phyloP scores from a whole-genome alignment of 2,113 vertebrate genomes.

The Butastur rufipennis region DNA sequence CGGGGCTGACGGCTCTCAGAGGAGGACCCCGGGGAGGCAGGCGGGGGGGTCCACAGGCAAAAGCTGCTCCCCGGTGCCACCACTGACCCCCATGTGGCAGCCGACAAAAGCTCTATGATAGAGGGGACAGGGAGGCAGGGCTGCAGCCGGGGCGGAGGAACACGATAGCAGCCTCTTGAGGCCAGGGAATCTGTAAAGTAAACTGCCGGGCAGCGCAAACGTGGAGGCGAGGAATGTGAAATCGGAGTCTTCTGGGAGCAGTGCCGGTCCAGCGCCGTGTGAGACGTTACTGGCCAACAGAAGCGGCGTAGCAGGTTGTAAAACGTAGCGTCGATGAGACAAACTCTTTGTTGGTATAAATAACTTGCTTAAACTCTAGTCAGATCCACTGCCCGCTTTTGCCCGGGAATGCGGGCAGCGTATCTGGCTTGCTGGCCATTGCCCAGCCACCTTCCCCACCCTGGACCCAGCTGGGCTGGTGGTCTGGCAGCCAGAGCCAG shows the following conservation, averaged over 20 bases:
- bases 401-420: fast-evolving
- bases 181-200: constrained; percentile 57
- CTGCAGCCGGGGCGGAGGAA: not conserved
- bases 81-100: not conserved
- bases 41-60: not conserved
- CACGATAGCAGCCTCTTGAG: not conserved
- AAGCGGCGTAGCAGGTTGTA: not conserved
- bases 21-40: not conserved
- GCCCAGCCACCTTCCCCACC: not conserved
- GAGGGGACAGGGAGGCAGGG: not conserved
- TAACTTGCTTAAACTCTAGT: not conserved
- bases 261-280: fast-evolving
- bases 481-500: not conserved
- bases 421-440: not conserved
- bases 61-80: not conserved
- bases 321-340: not conserved
- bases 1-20: not conserved
- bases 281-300: not conserved
- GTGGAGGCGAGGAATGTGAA: constrained; percentile 54
- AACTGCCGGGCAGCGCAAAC: not conserved
- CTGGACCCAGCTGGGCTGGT: fast-evolving
- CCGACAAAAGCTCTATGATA: not conserved
- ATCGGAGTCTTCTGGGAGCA: not conserved
- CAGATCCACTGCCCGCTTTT: not conserved
- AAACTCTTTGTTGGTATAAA: not conserved